Conservation (phyloP, 2,797 vertebrate species). For the Halcyon chelicuti region DNA sequence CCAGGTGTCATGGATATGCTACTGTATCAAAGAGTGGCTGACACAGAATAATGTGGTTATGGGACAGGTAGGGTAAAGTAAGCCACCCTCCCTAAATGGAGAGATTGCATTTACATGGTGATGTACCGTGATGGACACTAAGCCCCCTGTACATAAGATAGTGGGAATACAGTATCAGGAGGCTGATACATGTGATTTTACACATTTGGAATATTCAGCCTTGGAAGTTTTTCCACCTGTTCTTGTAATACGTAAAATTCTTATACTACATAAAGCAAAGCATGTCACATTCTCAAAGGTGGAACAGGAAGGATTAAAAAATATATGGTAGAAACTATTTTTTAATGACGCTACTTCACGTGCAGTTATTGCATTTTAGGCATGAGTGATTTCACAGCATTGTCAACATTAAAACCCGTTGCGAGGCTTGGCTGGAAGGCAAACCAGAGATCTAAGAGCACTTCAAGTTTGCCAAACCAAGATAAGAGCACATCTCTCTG, state of each 20-base stretch:
- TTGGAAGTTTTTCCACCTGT: background rate
- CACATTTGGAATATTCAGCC: background rate
- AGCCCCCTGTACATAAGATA: background rate
- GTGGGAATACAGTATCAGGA: background rate
- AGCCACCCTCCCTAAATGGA: background rate
- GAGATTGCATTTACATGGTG: background rate
- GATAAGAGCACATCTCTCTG: conserved; percentile 67
- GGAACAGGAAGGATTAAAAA: conserved; percentile 43
- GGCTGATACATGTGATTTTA: background rate
- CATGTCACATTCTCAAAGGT: background rate
- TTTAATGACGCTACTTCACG: conserved; percentile 51
- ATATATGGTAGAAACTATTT: conserved; percentile 41
- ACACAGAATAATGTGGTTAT: background rate
- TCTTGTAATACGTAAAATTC: background rate
- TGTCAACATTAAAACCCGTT: conserved; percentile 52
- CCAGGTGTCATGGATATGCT: background rate
- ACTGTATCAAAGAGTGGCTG: background rate
- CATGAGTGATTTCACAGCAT: conserved; percentile 52
- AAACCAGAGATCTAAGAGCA: conserved; percentile 61
- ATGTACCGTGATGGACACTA: background rate
- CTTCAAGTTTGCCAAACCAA: conserved; percentile 68
- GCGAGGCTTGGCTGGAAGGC: conserved; percentile 51
- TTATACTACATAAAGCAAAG: background rate
- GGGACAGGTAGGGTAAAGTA: background rate
- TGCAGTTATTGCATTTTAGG: conserved; percentile 53